A percentile compares a stretch with the other conserved stretches of the same genome.
Conservation (phyloP, 2,888 invertebrate genomes). For the Platycnemis pennipes region DNA sequence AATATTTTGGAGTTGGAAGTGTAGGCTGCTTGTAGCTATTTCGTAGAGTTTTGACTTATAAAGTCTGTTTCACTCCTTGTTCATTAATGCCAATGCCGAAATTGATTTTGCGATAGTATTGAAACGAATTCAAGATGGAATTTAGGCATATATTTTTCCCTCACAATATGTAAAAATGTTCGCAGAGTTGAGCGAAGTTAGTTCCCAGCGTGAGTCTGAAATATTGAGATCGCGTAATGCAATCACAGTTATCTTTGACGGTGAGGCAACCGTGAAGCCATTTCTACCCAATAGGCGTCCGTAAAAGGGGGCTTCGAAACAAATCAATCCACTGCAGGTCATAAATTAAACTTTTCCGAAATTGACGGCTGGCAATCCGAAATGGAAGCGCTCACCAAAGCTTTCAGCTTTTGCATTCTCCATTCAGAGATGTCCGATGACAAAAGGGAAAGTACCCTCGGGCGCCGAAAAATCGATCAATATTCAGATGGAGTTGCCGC, state of each 20-base stretch:
- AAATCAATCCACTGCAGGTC: neutral
- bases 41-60: too few relatives aligned
- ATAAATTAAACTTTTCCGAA: neutral
- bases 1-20: too few relatives aligned
- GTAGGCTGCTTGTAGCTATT: too few relatives aligned
- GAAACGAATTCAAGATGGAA: too few relatives aligned
- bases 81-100: too few relatives aligned
- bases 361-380: slow-evolving; percentile 35
- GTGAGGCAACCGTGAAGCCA: neutral
- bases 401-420: slow-evolving; percentile 32
- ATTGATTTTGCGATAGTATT: too few relatives aligned
- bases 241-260: neutral
- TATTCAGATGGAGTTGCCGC: neutral
- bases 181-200: too few relatives aligned
- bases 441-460: neutral
- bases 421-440: neutral
- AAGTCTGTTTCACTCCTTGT: too few relatives aligned
- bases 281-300: neutral
- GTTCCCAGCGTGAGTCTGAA: neutral
- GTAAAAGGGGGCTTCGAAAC: neutral
- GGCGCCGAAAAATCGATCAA: neutral
- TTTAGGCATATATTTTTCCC: too few relatives aligned
- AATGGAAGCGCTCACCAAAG: slow-evolving; percentile 6
- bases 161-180: too few relatives aligned
- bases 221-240: neutral